These are phyloP conservation scores for Tachina lurida DNA, from an alignment of 2,888 invertebrate genomes.

Conservation along the genomic window DNA sequence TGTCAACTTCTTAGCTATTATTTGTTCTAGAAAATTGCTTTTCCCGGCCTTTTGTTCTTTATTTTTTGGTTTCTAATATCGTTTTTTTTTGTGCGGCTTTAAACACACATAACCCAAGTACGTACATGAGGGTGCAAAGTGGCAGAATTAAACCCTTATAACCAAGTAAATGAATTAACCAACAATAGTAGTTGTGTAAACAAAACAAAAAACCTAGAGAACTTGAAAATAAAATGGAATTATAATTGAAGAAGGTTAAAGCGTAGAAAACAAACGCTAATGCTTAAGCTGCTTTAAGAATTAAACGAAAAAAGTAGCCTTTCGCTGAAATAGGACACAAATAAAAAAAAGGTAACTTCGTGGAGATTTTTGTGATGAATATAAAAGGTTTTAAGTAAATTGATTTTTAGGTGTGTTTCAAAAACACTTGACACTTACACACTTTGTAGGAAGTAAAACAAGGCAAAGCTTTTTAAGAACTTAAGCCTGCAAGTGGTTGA, in stretches of 20 bases:
- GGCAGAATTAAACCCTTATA: neutral
- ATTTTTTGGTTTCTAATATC: too few species aligned
- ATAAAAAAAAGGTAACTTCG: neutral
- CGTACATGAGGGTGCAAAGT: neutral
- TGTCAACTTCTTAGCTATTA: too few species aligned
- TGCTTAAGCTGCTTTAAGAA: constrained; percentile 54
- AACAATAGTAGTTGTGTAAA: neutral
- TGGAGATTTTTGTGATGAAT: neutral
- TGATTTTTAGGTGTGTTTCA: neutral
- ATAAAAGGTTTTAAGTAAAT: neutral
- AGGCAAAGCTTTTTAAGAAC: neutral
- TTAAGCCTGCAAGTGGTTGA: neutral
- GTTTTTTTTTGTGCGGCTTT: too few species aligned
- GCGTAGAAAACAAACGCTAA: constrained; percentile 42
- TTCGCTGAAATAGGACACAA: constrained; percentile 1
- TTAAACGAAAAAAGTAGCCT: constrained; percentile 48
- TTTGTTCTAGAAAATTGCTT: too few species aligned
- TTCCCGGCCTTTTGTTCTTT: too few species aligned
- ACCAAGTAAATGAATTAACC: constrained; percentile 23
- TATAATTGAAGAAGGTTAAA: neutral
- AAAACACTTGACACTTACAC: neutral
- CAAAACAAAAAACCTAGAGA: constrained; percentile 2
- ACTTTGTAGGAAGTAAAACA: neutral
- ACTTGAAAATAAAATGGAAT: neutral
- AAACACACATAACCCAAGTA: too few species aligned